phyloP scores from a whole-genome alignment of 2,113 vertebrate genomes.

The Thalassarche chlororhynchos region DNA sequence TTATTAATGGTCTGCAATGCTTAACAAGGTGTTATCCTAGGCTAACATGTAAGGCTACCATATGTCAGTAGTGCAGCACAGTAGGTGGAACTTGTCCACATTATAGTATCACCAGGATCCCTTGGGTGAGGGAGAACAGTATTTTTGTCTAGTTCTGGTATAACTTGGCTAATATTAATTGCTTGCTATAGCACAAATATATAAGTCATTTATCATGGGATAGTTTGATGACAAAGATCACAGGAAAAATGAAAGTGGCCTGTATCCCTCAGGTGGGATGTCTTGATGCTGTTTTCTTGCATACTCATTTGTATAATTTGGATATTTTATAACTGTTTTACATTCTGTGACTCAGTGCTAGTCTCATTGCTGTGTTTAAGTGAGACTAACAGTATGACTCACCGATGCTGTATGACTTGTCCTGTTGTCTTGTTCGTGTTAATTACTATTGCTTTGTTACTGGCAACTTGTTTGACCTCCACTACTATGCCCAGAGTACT shows the following conservation, averaged over 20 bases:
- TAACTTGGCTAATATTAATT: neutral
- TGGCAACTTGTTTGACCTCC: neutral
- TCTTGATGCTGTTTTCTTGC: neutral
- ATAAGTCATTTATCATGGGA: neutral
- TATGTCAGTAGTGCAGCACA: neutral
- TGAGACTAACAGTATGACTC: neutral
- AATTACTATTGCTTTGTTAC: neutral
- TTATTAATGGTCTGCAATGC: neutral
- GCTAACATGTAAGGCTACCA: neutral
- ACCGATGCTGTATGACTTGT: neutral
- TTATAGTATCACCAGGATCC: neutral
- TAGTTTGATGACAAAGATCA: neutral
- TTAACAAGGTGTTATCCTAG: neutral
- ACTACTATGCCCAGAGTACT: neutral
- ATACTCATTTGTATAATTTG: neutral
- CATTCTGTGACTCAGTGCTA: neutral
- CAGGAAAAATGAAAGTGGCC: neutral
- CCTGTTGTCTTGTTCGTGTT: neutral
- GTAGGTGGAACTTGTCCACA: neutral
- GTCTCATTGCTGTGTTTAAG: neutral
- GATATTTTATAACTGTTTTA: neutral
- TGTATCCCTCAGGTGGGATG: neutral
- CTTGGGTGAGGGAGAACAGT: neutral
- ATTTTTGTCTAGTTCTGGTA: neutral
- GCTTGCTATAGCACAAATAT: neutral